These are phyloP conservation scores for Dromaius novaehollandiae DNA, from an alignment of 2,113 vertebrate genomes.

Conservation along the genomic window DNA sequence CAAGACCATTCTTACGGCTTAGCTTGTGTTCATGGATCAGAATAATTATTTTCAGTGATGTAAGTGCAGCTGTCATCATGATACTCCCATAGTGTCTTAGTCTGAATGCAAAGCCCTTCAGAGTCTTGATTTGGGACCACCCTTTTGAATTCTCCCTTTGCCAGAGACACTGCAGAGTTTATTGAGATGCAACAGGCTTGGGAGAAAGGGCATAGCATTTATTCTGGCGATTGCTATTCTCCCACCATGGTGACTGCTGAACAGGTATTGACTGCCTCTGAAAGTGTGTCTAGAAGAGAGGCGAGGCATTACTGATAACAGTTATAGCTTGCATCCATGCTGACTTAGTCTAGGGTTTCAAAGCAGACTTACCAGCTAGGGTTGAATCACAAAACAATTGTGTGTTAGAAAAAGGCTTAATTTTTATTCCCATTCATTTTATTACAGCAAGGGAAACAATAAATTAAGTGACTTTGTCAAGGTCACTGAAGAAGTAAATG, in stretches of 20 bases:
- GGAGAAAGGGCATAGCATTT: constrained; percentile 55
- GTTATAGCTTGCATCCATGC: not conserved
- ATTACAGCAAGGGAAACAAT: constrained; percentile 54
- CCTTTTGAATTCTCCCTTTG: constrained; percentile 46
- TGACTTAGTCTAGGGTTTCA: not conserved
- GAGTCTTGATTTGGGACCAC: constrained; percentile 51
- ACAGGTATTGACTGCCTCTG: constrained; percentile 50
- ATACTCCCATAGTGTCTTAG: constrained; percentile 63
- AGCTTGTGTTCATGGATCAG: constrained; percentile 64
- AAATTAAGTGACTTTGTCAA: constrained; percentile 68
- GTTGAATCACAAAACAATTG: not conserved
- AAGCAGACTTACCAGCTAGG: not conserved
- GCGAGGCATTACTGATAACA: not conserved
- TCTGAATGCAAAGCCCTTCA: constrained; percentile 56
- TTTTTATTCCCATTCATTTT: constrained; percentile 31
- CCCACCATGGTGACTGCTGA: constrained; percentile 19
- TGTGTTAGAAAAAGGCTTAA: constrained; percentile 9
- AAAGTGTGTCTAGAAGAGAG: constrained; percentile 13
- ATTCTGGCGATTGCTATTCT: constrained; percentile 40
- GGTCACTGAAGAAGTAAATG: constrained; percentile 60
- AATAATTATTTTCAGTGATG: constrained; percentile 73
- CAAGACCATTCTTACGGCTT: constrained; percentile 65
- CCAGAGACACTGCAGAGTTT: constrained; percentile 35
- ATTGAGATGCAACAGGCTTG: constrained; percentile 70
- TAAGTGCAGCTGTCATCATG: constrained; percentile 65